Percentiles rank a stretch among this genome's conserved stretches.
Conservation (phyloP, 2,888 invertebrate genomes). For the Lysandra coridon region DNA sequence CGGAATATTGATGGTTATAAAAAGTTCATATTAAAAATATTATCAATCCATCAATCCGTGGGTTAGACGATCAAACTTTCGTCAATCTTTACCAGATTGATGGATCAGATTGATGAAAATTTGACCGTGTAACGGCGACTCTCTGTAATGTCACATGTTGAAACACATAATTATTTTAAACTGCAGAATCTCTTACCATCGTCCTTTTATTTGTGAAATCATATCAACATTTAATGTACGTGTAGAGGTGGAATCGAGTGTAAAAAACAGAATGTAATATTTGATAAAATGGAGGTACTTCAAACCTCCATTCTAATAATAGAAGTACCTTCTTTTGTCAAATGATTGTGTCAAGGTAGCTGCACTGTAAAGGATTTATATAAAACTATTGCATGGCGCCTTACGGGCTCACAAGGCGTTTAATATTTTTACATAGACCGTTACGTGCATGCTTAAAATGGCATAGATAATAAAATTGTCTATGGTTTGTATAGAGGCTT, state of each 20-base stretch:
- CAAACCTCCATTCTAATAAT: neutral
- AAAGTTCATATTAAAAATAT: too few species aligned
- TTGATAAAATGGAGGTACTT: neutral
- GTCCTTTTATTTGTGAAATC: neutral
- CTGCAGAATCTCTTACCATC: neutral
- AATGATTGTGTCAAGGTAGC: neutral
- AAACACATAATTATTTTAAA: neutral
- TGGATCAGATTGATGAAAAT: too few species aligned
- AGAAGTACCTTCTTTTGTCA: neutral
- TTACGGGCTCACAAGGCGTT: neutral
- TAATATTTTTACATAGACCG: neutral
- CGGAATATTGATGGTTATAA: too few species aligned
- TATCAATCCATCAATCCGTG: too few species aligned
- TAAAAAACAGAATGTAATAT: neutral
- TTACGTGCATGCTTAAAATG: neutral
- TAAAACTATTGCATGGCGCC: neutral
- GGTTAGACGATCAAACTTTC: too few species aligned
- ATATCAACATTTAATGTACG: slow-evolving; percentile 3
- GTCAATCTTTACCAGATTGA: too few species aligned
- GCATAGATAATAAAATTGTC: neutral
- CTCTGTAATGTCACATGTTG: neutral
- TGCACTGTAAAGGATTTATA: neutral
- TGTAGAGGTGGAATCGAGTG: neutral
- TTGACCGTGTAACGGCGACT: neutral
- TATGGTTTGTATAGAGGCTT: neutral